These are phyloP conservation scores for Gasterosteus nipponicus DNA, from an alignment of 2,113 vertebrate species.

Conservation along the genomic window DNA sequence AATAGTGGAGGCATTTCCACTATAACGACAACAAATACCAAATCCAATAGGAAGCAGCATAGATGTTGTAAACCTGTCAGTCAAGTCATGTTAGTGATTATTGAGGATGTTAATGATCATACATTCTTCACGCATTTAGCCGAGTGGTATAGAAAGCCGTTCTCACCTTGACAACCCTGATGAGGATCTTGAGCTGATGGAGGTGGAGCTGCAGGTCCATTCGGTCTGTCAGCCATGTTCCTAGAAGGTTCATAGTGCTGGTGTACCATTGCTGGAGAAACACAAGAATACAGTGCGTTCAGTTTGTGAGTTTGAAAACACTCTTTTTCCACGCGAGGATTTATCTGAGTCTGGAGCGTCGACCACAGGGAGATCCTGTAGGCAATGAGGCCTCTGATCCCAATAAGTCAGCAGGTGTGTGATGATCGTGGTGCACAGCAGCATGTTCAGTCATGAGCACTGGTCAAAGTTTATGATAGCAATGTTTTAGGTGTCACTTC, in stretches of 20 bases:
- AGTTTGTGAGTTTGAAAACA: background rate
- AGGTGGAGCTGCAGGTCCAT: constrained; percentile 99
- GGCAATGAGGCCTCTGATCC: constrained; percentile 17
- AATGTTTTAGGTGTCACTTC: constrained; percentile 20
- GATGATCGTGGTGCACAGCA: constrained; percentile 12
- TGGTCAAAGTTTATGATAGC: constrained; percentile 11
- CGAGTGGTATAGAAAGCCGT: background rate
- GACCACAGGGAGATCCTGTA: constrained; percentile 5
- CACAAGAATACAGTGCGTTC: constrained; percentile 20
- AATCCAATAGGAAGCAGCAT: background rate
- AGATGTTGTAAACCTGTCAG: background rate
- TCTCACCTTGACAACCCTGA: constrained; percentile 94
- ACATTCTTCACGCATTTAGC: background rate
- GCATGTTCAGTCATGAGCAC: constrained; percentile 2
- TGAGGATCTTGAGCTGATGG: constrained; percentile 98
- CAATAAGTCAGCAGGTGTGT: constrained; percentile 17
- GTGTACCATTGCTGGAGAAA: constrained; percentile 97
- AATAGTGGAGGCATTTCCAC: background rate
- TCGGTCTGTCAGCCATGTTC: constrained; percentile 97
- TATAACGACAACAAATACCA: background rate
- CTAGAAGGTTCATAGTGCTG: constrained; percentile 95
- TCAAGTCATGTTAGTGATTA: background rate
- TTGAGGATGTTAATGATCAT: background rate
- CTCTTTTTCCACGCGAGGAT: background rate
- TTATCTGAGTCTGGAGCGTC: constrained; percentile 25